Conservation (phyloP, 2,113 vertebrate species). For the Solea senegalensis region DNA sequence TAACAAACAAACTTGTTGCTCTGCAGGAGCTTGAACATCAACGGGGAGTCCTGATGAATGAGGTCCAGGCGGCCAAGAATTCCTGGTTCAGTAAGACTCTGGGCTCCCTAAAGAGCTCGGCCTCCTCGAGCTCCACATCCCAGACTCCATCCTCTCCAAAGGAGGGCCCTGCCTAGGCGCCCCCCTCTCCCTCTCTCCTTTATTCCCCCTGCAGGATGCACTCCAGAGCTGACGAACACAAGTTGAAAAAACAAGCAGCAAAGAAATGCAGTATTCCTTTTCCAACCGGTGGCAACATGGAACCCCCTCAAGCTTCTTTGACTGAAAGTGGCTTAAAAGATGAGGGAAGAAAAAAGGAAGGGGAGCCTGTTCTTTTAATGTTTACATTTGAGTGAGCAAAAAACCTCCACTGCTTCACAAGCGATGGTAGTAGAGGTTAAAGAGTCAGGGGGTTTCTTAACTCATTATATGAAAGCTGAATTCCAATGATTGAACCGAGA, state of each 20-base stretch:
- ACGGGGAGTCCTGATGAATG: slow-evolving; percentile 94
- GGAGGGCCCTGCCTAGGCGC: slow-evolving; percentile 77
- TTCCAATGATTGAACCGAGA: not conserved
- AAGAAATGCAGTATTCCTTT: slow-evolving; percentile 77
- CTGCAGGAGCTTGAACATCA: slow-evolving; percentile 96
- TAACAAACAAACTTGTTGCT: not conserved
- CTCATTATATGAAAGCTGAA: not conserved
- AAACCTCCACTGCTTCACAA: slow-evolving; percentile 12
- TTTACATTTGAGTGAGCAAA: slow-evolving; percentile 31
- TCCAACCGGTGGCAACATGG: slow-evolving; percentile 12
- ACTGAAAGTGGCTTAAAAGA: not conserved
- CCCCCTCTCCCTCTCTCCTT: not conserved
- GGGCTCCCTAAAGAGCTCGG: slow-evolving; percentile 95
- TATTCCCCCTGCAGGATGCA: slow-evolving; percentile 37
- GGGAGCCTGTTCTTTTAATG: not conserved
- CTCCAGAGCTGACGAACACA: slow-evolving; percentile 56
- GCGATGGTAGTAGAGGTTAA: not conserved
- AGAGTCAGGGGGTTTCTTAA: not conserved
- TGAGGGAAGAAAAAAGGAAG: not conserved
- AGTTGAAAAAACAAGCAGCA: slow-evolving; percentile 38
- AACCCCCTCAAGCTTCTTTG: slow-evolving; percentile 11
- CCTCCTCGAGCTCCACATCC: slow-evolving; percentile 82
- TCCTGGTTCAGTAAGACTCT: slow-evolving; percentile 99
- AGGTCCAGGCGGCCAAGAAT: slow-evolving; percentile 99
- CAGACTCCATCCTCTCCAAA: slow-evolving; percentile 84